A percentile compares a stretch with the other conserved stretches of the same genome.
Conservation (phyloP, 2,888 invertebrate species). For the Lochmaea crataegi region DNA sequence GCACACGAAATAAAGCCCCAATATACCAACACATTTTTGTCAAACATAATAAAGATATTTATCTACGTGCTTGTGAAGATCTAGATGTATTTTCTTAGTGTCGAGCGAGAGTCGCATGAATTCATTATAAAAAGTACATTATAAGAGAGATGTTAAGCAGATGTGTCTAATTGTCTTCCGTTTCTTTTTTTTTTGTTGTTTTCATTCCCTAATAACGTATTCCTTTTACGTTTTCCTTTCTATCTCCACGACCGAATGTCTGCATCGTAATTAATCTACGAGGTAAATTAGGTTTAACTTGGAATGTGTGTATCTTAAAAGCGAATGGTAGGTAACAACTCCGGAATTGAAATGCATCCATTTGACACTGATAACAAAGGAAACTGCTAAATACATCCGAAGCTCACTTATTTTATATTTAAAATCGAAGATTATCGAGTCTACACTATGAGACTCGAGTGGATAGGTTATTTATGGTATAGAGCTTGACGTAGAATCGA, state of each 20-base stretch:
- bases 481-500: too few relatives aligned
- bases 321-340: neutral
- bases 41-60: slow-evolving; percentile 21
- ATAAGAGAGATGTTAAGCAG: slow-evolving; percentile 8
- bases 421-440: too few relatives aligned
- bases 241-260: neutral
- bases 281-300: slow-evolving; percentile 4
- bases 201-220: slow-evolving; percentile 14
- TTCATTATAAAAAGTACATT: slow-evolving; percentile 4
- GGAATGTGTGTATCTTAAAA: too few relatives aligned
- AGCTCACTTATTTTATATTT: too few relatives aligned
- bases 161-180: slow-evolving; percentile 14
- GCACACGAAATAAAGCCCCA: slow-evolving; percentile 59
- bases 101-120: slow-evolving; percentile 17
- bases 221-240: slow-evolving; percentile 2
- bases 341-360: neutral
- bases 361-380: neutral
- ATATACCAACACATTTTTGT: slow-evolving; percentile 61
- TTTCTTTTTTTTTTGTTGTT: slow-evolving; percentile 16
- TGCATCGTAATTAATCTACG: neutral
- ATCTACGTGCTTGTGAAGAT: neutral
- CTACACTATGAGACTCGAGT: too few relatives aligned
- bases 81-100: slow-evolving; percentile 7
- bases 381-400: neutral
- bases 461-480: too few relatives aligned